Base-by-base conservation (phyloP, 2,888 invertebrate species). In the Galerucella nymphaeae region DNA sequence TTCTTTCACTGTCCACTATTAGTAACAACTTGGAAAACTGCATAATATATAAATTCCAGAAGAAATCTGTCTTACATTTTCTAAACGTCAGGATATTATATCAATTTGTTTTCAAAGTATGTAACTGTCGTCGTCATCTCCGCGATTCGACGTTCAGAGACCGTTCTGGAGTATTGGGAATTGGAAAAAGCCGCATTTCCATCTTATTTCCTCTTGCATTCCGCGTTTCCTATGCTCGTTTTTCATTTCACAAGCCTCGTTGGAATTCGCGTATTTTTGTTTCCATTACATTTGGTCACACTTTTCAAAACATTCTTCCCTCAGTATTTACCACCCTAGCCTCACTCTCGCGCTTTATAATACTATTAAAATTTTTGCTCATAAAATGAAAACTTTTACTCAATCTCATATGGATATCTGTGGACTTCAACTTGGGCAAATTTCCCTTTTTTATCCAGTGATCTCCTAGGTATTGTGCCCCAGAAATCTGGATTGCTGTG, bases 221-320 rank as follows among this genome's bases (percentile, higher is more conserved):
- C 57, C 57, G 57, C 20, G 57, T 55, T 20, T 55, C 55, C n/a
- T 58, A 23, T 42, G 13, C 45, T 58, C 58, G 67, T 67, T 67
- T 67, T 58, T 59, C 67, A 67, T 67, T 67, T 67, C 45, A 45
- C 67, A 18, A 67, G 45, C 67, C 38, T 67, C 58, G 67, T 65
- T 53, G 67, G 55, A 67, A 59, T 67, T 59, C 67, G 42, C 67
- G 45, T 59, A 59, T 67, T 67, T 67, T 42, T 67, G 48, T 67
- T 67, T 67, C 59, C 58, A 67, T 67, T 67, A 67, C 42, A 59
- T 67, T 67, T 67, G 59, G 67, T 67, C 67, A 48, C 67, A 67
- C 67, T 57, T n/a, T 55, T 57, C 6, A 9, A 18, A 55, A 57
- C 57, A 57, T 20, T 20, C 20, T 57, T 57, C 23, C 23, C 8